Evolutionary conservation across 1,140 invertebrate genomes (phyloP).

Genomic region (Doryteuthis pealeii): DNA sequence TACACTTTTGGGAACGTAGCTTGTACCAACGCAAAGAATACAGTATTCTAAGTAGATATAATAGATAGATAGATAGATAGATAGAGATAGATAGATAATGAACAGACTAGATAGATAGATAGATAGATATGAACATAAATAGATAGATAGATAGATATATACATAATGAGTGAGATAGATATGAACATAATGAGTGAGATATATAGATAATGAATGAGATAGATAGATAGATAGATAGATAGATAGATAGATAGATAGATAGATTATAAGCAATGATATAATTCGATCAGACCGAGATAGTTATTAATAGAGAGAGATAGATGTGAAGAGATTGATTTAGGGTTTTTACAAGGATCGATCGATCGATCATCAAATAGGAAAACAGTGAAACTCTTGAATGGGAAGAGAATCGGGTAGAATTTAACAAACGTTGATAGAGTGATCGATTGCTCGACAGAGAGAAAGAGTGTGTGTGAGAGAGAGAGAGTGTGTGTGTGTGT

Average conservation of each 20-base stretch:
- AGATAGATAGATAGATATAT: background rate
- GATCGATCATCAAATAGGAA: background rate
- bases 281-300: background rate
- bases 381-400: too few relatives aligned
- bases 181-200: background rate
- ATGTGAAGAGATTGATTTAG: too few relatives aligned
- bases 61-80: too few relatives aligned
- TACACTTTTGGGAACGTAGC: too few relatives aligned
- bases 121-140: background rate
- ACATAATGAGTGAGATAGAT: background rate
- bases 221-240: conserved; percentile 3
- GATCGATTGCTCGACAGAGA: background rate
- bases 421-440: too few relatives aligned
- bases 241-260: conserved; percentile 6
- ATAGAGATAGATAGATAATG: too few relatives aligned
- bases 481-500: background rate
- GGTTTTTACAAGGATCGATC: background rate
- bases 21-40: too few relatives aligned
- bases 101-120: background rate
- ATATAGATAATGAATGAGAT: background rate
- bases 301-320: background rate
- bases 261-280: too few relatives aligned
- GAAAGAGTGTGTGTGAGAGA: background rate
- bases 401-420: too few relatives aligned
- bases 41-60: too few relatives aligned